Base-by-base conservation (phyloP, 2,113 vertebrate species). In the Gobiocypris rarus region DNA sequence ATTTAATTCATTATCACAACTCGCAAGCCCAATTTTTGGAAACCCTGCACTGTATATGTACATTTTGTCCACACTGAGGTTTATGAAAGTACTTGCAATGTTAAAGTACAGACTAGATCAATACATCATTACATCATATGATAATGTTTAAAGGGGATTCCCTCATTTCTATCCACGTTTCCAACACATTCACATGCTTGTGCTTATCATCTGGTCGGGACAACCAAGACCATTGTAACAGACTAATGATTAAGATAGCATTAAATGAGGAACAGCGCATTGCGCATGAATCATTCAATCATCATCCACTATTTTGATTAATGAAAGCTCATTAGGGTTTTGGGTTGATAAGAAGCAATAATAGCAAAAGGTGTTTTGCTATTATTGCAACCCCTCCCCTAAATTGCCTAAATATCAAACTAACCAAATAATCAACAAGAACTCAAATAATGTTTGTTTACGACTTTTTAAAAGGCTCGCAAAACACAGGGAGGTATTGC, bases 131-230 rank as follows among this genome's bases (percentile, higher is more conserved):
- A 86, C 87, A 86, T 89, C 86, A 90, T 54, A 80, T 11, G 73
- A 78, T 82, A 28, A 83, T 81, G 24, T 52, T 87, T 90, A 88
- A 89, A 88, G 87, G 88, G 91, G 89, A 91, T 88, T 84, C 86
- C 87, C 85, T 78, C 76, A 69, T n/a, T 26, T 61, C 28, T 34
- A 56, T 38, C 15, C 41, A 75, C 31, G 4, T 11, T 63, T 34
- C 26, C 22, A 87, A n/a, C n/a, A n/a, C 22, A 13, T 75, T 2
- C 52, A 56, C 45, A 75, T 83, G 69, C 85, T 59, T n/a, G 67
- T n/a, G 10, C 5, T 15, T 26, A 10, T 43, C 38, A n/a, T 13
- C 9, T 9, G 38, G 34, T 22, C 15, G 31, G 31, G 17, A 69
- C 69, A 71, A 26, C 24, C 26, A 63, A 15, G 11, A 31, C 31